Base-by-base conservation (phyloP, 2,113 vertebrate species). In the Lycocorax pyrrhopterus region DNA sequence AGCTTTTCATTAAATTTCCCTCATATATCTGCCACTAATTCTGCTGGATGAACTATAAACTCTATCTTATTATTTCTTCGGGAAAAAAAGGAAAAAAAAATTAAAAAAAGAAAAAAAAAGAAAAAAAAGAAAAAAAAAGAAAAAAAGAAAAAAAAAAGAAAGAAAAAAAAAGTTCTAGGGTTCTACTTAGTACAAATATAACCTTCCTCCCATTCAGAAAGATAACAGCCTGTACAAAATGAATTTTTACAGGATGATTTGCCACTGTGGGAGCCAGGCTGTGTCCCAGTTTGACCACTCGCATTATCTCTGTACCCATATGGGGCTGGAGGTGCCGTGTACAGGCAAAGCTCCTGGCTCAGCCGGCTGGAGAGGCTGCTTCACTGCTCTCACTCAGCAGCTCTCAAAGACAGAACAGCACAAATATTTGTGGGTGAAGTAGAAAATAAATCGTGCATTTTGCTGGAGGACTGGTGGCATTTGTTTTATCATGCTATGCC, bases 401-500 rank as follows among this genome's bases (percentile, higher is more conserved):
- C 56, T 85, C 68, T 75, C 66, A 39, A 32, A 85, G 73, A 27
- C 64, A 72, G 89, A 90, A 67, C 64, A 84, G 83, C 76, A 89
- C 72, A 95, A 94, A 87, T 89, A 90, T 69, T 85, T 85, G 59
- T 76, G 71, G 62, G 63, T 39, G 82, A 71, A 79, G 59, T 1
- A 82, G 46, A 60, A 92, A 92, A 94, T 58, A 85, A 84, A 93
- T 9, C 12, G 5, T 80, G 44, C 30, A 27, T 96, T 94, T 87
- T 90, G 26, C 90, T 66, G 60, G 78, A 94, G 78, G 81, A 71
- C 43, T 90, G 74, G 71, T 3, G 16, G 75, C 87, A 59, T 90
- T 97, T 96, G 82, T 95, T 96, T 91, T 74, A 63, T 59, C 82
- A 20, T 51, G 82, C 64, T 74, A 82, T 44, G 91, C 51, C 67